A percentile compares a stretch with the other conserved stretches of the same genome.
Evolutionary conservation across 2,888 invertebrate species (phyloP).

Genomic region (Drosophila imparisetae): DNA sequence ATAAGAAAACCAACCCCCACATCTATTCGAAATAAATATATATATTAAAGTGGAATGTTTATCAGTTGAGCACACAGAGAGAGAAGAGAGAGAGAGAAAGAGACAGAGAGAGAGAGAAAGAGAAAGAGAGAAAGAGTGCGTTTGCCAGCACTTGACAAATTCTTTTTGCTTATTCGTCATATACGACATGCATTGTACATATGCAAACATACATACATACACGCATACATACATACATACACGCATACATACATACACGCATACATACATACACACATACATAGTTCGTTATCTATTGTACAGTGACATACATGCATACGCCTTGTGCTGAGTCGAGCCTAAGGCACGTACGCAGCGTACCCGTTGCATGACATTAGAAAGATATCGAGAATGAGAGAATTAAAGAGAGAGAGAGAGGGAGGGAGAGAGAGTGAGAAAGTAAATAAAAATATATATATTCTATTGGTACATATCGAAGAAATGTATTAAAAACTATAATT

Average conservation of each 20-base stretch:
- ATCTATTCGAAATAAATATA: constrained; percentile 47
- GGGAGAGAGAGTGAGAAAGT: too few species aligned
- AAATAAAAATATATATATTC: constrained; percentile 1
- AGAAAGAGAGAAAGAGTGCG: constrained; percentile 6
- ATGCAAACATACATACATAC: background rate
- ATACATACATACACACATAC: background rate
- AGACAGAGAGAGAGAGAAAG: background rate
- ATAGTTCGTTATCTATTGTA: background rate
- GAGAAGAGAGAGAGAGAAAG: background rate
- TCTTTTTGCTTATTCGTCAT: background rate
- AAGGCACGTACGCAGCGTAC: constrained; percentile 53
- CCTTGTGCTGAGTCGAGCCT: background rate
- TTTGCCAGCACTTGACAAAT: constrained; percentile 34
- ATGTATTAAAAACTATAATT: background rate
- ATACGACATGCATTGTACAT: constrained; percentile 1
- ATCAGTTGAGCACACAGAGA: constrained; percentile 14
- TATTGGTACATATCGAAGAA: background rate
- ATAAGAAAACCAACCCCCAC: constrained; percentile 10
- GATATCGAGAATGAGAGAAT: background rate
- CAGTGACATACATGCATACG: background rate
- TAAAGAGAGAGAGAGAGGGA: background rate
- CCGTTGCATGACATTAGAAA: constrained; percentile 36
- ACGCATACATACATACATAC: background rate
- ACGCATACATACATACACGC: background rate
- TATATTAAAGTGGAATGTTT: constrained; percentile 25